Evolutionary conservation across 2,113 vertebrate genomes (phyloP).

Genomic region (Strix uralensis): DNA sequence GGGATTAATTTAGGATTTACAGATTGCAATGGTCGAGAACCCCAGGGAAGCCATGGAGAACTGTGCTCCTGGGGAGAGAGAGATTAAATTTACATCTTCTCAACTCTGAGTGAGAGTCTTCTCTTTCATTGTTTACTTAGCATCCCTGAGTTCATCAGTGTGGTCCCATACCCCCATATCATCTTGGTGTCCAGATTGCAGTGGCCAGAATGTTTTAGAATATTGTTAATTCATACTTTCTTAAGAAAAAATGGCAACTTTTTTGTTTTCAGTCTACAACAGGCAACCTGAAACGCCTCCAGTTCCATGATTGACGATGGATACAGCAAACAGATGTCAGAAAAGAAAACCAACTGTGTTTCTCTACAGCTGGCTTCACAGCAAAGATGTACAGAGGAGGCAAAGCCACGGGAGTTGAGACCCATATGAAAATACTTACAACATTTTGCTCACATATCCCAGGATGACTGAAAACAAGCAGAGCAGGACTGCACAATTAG

Average conservation of each 20-base stretch:
- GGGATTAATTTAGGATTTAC: slow-evolving; percentile 18
- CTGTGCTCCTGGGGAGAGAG: not conserved
- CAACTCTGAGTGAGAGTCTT: not conserved
- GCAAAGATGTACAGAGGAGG: slow-evolving; percentile 19
- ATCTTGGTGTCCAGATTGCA: not conserved
- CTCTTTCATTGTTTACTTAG: not conserved
- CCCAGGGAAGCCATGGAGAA: not conserved
- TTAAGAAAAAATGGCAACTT: not conserved
- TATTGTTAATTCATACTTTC: not conserved
- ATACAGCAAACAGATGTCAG: slow-evolving; percentile 59
- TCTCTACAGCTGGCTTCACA: slow-evolving; percentile 57
- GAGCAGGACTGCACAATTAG: slow-evolving; percentile 34
- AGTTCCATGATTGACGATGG: slow-evolving; percentile 15
- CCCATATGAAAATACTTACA: slow-evolving; percentile 27
- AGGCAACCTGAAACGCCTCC: slow-evolving; percentile 18
- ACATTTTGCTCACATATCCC: slow-evolving; percentile 16
- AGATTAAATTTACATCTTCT: not conserved
- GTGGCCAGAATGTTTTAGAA: not conserved
- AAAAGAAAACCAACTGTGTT: slow-evolving; percentile 56
- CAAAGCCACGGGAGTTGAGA: slow-evolving; percentile 22
- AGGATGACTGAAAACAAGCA: slow-evolving; percentile 25
- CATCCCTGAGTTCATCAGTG: not conserved
- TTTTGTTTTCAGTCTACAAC: not conserved
- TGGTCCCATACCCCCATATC: not conserved
- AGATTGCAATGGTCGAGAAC: not conserved